phyloP scores from a whole-genome alignment of 30 jellyfish, hydroid and myxozoan genomes.

The Morbakka virulenta region DNA sequence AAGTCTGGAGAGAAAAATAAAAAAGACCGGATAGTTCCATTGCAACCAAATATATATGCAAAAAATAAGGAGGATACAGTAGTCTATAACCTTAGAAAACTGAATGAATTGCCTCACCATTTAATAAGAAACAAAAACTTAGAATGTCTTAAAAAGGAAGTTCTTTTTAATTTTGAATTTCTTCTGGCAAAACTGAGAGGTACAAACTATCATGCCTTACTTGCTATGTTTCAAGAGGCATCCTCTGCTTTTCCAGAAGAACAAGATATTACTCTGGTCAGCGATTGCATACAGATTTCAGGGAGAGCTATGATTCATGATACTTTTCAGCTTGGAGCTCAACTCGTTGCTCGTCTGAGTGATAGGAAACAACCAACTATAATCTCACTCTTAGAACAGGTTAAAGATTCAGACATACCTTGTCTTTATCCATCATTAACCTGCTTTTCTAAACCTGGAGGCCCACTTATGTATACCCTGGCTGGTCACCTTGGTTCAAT shows the following conservation, averaged over 20 bases:
- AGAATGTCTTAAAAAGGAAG: slow-evolving; percentile 40
- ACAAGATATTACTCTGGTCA: slow-evolving; percentile 45
- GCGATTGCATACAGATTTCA: slow-evolving; percentile 57
- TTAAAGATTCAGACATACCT: slow-evolving; percentile 36
- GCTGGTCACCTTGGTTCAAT: slow-evolving; percentile 67
- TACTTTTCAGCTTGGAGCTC: slow-evolving; percentile 72
- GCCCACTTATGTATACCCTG: slow-evolving; percentile 56
- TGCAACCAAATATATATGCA: slow-evolving; percentile 75
- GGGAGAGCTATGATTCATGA: slow-evolving; percentile 39
- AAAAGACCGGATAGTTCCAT: slow-evolving; percentile 68
- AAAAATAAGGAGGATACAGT: slow-evolving; percentile 10
- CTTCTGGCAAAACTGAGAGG: slow-evolving; percentile 59
- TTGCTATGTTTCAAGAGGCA: slow-evolving; percentile 68
- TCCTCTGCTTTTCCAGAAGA: slow-evolving; percentile 37
- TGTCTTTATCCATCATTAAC: slow-evolving; percentile 56
- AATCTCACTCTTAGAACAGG: slow-evolving; percentile 27
- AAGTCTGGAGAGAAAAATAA: slow-evolving; percentile 52
- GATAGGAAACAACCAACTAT: slow-evolving; percentile 8
- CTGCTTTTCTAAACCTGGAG: slow-evolving; percentile 83
- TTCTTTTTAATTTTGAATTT: slow-evolving; percentile 63
- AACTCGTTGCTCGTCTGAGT: slow-evolving; percentile 54
- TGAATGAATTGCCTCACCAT: slow-evolving; percentile 81
- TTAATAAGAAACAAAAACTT: slow-evolving; percentile 18
- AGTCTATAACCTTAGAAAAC: slow-evolving; percentile 59
- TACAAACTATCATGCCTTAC: slow-evolving; percentile 30